Base-by-base conservation (phyloP, 2,888 invertebrate species). In the Drosophila suboccidentalis region DNA sequence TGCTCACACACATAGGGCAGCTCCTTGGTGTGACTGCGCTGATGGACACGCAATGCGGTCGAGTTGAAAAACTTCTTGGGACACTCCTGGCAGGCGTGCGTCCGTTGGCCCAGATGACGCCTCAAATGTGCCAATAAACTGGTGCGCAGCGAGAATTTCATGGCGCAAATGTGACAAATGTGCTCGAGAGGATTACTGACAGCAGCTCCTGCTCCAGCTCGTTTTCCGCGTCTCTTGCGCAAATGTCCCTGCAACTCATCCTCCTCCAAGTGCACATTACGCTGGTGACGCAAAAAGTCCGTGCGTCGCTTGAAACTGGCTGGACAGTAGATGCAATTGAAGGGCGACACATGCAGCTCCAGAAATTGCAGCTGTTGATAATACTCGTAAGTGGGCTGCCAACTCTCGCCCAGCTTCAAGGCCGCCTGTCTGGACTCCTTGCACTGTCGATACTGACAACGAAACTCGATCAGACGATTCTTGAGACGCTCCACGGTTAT, bases 1-100 rank as follows among this genome's bases (percentile, higher is more conserved):
- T 87, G 84, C 44, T 91, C 92, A 13, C 92, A 92, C 0, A 91
- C 89, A 32, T 90, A 91, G 5, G 91, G 91, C 67, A 83, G 76
- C 41, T 90, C 90, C 66, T 91, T 91, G 58, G 91, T 91, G 51
- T 91, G 91, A 3, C 82, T 88, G 13, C 91, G 83, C 49, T 87
- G 85, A 44, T 91, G 91, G 0, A 91, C 86, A 1, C 86, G 88
- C 57, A 91, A 32, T 0, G 91, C 51, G 4, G 90, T 85, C 0
- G 89, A 79, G 29, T 87, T 90, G 63, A 88, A 91, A 72, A 91
- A 91, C 60, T 75, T 89, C 59, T 91, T 91, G 17, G 90, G 86
- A 32, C 91, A 91, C 4, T 81, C 75, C 29, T 46, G 59, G 69
- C 91, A 91, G 3, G 60, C 69, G 49, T 87, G 85, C 10, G 84